Base-by-base conservation (phyloP, 2,888 invertebrate genomes). In the Philereme transversata region DNA sequence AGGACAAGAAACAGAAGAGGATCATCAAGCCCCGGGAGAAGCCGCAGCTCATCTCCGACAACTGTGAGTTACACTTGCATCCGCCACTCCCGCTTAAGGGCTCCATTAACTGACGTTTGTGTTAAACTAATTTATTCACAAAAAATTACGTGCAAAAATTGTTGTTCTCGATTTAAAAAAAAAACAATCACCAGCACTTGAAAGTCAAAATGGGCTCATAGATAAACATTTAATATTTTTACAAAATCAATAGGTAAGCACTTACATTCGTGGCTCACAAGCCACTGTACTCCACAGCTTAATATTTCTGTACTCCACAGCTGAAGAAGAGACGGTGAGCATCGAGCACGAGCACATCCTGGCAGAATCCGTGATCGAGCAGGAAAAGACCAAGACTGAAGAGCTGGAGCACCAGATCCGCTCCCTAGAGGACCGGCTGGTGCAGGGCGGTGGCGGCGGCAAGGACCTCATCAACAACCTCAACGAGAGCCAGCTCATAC, bases 401-500 rank as follows among this genome's bases (percentile, higher is more conserved):
- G 96, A 96, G 74, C 85, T 99, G 61, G 95, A 96, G 33, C 93
- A 94, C 40, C 96, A 97, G 83, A 95, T 99, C 69, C 94, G 94
- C 60, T 95, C 97, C 62, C 94, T 99, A 78, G 99, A 99, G 85
- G 98, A 97, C 76, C 97, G 99, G 77, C 94, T 99, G 82, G 95
- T 99, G 51, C 96, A 96, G 72, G 99, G 99, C 54, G 98, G 98
- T 1, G 81, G 70, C 46, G 88, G 83, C 7, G 86, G 84, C 8
- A 97, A 97, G 82, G 98, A 98, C 84, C 97, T 99, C 57, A 94
- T 99, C 44, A 98, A 99, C 84, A 97, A 98, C 77, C 98, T 99
- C 11, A 98, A 98, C 81, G 97, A 99, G 83, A 98, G 98, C 75
- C 98, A 99, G 84, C 93, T 96, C 69, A 96, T 97, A 7, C 63